Conservation (phyloP, 1,140 invertebrate genomes). For the Bicyclus anynana region DNA sequence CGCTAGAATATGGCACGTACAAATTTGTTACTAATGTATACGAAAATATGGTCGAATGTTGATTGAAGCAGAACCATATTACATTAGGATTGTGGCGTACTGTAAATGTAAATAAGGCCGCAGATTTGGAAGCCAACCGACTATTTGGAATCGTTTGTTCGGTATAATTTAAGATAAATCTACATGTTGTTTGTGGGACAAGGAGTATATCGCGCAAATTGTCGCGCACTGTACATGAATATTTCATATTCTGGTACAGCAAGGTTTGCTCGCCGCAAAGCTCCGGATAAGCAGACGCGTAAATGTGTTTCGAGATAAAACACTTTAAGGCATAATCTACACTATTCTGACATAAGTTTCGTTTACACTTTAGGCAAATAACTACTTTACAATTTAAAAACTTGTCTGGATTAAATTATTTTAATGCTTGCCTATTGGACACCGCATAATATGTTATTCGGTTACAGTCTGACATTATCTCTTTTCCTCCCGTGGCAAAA, state of each 20-base stretch:
- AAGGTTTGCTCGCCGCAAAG: conserved; percentile 31
- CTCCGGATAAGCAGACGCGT: background rate
- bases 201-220: conserved; percentile 57
- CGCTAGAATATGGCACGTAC: background rate
- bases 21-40: background rate
- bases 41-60: background rate
- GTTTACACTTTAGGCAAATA: no score
- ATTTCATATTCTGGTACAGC: conserved; percentile 50
- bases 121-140: conserved; percentile 33
- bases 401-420: no score
- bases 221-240: conserved; percentile 58
- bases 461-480: no score
- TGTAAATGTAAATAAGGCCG: conserved; percentile 34
- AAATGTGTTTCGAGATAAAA: background rate
- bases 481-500: no score
- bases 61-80: background rate
- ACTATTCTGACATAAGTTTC: no score
- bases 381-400: no score
- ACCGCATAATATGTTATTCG: no score
- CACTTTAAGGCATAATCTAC: no score
- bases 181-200: conserved; percentile 51
- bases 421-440: no score
- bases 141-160: conserved; percentile 42
- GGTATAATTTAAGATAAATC: conserved; percentile 45
- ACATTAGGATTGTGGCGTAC: conserved; percentile 16